Conservation (phyloP, 2,888 invertebrate species). For the Eupithecia centaureata region DNA sequence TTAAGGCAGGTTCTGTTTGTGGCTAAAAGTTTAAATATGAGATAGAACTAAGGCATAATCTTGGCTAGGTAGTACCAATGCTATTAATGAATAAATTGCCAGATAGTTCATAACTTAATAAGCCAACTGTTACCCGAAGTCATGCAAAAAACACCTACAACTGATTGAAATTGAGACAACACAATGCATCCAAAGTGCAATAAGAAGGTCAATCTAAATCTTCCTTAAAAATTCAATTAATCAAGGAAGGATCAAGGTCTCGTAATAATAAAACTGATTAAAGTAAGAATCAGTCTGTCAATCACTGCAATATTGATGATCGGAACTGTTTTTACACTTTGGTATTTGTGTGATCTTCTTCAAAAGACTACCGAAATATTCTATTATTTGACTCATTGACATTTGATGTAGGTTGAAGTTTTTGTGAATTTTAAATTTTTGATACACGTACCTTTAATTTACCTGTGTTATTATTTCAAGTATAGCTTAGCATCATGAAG, state of each 20-base stretch:
- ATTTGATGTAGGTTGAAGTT: slow-evolving; percentile 15
- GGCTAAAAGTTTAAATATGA: too few species aligned
- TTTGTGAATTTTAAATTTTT: not conserved
- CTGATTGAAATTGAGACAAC: not conserved
- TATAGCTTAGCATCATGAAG: not conserved
- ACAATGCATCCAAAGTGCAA: slow-evolving; percentile 30
- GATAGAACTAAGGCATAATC: not conserved
- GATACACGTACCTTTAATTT: not conserved
- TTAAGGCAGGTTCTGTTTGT: too few species aligned
- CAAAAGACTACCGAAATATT: slow-evolving; percentile 35
- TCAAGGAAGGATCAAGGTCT: slow-evolving; percentile 30
- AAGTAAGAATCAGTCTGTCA: slow-evolving; percentile 41
- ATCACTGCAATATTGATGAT: slow-evolving; percentile 39
- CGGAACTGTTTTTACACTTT: slow-evolving; percentile 29
- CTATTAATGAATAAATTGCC: not conserved
- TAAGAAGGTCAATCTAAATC: slow-evolving; percentile 23
- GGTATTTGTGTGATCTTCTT: slow-evolving; percentile 26
- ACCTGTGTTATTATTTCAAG: not conserved
- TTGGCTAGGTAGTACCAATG: not conserved
- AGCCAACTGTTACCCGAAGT: not conserved
- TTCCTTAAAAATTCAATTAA: slow-evolving; percentile 38
- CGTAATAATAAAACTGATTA: slow-evolving; percentile 33
- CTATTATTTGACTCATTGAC: slow-evolving; percentile 7
- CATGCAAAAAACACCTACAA: slow-evolving; percentile 21
- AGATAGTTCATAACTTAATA: too few species aligned